phyloP scores from a whole-genome alignment of 2,888 invertebrate species.

The Euplagia quadripunctaria region DNA sequence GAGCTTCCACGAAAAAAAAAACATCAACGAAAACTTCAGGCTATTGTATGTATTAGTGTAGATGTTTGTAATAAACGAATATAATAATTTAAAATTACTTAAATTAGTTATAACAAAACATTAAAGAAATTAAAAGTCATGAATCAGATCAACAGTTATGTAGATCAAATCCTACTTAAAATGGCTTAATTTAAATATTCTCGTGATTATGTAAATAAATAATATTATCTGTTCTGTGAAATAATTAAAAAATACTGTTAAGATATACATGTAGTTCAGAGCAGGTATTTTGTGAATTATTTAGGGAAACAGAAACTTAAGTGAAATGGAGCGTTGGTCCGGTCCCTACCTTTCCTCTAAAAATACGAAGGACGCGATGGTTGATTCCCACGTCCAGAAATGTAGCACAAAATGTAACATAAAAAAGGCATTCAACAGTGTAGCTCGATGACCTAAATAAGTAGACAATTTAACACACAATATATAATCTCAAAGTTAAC shows the following conservation, averaged over 20 bases:
- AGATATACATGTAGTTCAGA: constrained; percentile 21
- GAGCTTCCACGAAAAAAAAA: too few species aligned
- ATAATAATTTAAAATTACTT: not conserved
- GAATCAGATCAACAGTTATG: not conserved
- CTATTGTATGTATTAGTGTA: too few species aligned
- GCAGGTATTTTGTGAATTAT: not conserved
- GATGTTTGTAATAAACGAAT: not conserved
- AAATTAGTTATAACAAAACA: not conserved
- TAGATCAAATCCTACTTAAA: not conserved
- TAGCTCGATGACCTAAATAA: too few species aligned
- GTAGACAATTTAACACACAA: not conserved
- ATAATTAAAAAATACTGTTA: constrained; percentile 14
- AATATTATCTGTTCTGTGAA: not conserved
- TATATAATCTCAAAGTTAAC: not conserved
- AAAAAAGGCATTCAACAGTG: too few species aligned
- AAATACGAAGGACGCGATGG: too few species aligned
- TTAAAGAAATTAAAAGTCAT: not conserved
- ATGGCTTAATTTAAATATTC: not conserved
- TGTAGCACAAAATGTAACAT: too few species aligned
- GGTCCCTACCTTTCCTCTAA: too few species aligned
- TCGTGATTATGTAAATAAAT: not conserved
- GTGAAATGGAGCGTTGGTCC: not conserved
- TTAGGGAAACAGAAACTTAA: not conserved
- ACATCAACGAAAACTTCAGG: too few species aligned
- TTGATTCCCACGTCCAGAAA: too few species aligned